Base-by-base conservation (phyloP, 2,113 vertebrate genomes). In the Acanthochromis polyacanthus region DNA sequence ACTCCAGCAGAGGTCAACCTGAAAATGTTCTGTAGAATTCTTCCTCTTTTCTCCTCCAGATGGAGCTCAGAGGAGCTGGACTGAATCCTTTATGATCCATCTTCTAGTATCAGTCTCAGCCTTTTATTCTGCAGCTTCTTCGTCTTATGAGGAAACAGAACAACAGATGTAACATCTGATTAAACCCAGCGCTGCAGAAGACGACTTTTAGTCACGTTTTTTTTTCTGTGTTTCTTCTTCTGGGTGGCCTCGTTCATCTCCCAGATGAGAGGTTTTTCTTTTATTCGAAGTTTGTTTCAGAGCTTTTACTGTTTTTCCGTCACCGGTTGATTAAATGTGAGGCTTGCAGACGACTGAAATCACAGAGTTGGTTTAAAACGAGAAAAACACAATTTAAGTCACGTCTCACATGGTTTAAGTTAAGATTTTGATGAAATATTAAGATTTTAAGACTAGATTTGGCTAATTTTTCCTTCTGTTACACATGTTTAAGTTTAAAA, bases 11-110 rank as follows among this genome's bases (percentile, higher is more conserved):
- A 51, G 53, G 64, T 67, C 32, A 53, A 10, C n/a, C 61, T 48
- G 56, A 10, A 10, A 59, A 56, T 4, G 25, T 40, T 16, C 60
- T 51, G 52, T 56, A 22, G 4, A 60, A 52, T 32, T n/a, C 17
- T 22, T 51, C 25, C 32, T 64, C 62, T 57, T 32, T 1, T 40
- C 8, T 67, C 48, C 20, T 22, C 3, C 55, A 52, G 45, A 43
- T 83, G 63, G 25, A 25, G 78, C 80, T 88, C 92, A 93, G 91
- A 90, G 89, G 91, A 90, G 79, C 85, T 67, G 68, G 82, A 85
- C 83, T n/a, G 73, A n/a, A n/a, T n/a, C n/a, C n/a, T n/a, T n/a
- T n/a, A n/a, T n/a, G n/a, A n/a, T 60, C 70, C 73, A 83, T 79
- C 80, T 40, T 38, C 76, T 60, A 69, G 57, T 90, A 91, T 93